These are phyloP conservation scores for Brachyhypopomus gauderio DNA, from an alignment of 2,113 vertebrate genomes.

Conservation along the genomic window DNA sequence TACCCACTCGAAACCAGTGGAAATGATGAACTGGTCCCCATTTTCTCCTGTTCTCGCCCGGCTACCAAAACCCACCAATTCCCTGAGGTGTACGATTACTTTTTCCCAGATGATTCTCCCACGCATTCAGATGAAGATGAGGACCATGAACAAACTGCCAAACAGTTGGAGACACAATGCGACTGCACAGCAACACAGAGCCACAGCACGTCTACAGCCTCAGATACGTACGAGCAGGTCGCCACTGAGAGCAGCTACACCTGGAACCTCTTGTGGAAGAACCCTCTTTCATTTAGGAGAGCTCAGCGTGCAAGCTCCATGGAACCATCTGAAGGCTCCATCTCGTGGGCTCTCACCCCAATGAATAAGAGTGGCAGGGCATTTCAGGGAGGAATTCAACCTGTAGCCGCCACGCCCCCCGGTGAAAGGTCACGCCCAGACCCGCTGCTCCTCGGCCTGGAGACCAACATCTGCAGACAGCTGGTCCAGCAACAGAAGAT, in stretches of 20 bases:
- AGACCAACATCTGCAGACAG: conserved; percentile 61
- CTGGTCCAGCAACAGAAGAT: conserved; percentile 55
- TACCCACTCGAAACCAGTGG: conserved; percentile 52
- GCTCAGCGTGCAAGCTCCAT: conserved; percentile 40
- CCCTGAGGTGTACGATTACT: conserved; percentile 87
- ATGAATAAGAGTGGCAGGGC: conserved; percentile 30
- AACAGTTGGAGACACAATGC: conserved; percentile 65
- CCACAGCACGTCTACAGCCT: conserved; percentile 49
- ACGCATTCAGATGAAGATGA: conserved; percentile 65
- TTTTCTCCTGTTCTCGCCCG: conserved; percentile 64
- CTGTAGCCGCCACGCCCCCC: conserved; percentile 48
- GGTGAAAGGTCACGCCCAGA: conserved; percentile 54
- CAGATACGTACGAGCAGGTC: conserved; percentile 80
- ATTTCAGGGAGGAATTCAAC: conserved; percentile 32
- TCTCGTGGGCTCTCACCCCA: conserved; percentile 37
- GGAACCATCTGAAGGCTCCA: conserved; percentile 31
- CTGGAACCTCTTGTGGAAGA: conserved; percentile 69
- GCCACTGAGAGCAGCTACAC: conserved; percentile 62
- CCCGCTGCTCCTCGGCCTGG: conserved; percentile 58
- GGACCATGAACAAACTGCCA: conserved; percentile 38
- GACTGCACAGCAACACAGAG: not conserved
- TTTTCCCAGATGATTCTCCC: conserved; percentile 75
- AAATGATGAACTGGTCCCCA: conserved; percentile 57
- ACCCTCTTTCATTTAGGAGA: conserved; percentile 70
- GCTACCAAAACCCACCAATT: conserved; percentile 68